These are phyloP conservation scores for Porites evermanni DNA, from an alignment of 92 coral and sea anemone species.

Conservation along the genomic window DNA sequence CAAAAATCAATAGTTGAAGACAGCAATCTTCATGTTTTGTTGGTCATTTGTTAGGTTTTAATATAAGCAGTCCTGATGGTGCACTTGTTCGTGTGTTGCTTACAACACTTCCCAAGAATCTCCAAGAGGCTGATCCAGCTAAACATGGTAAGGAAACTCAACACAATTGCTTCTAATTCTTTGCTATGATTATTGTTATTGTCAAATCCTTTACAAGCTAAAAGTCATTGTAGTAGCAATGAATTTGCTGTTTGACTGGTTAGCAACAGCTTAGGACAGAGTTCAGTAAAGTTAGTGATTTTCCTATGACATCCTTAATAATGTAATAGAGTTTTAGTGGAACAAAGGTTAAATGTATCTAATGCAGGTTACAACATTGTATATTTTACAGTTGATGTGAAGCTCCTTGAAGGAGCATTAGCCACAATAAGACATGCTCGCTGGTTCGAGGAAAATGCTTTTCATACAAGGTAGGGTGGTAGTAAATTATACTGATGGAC, in stretches of 20 bases:
- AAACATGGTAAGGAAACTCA: conserved; percentile 77
- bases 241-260: no score
- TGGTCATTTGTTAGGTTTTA: conserved; percentile 73
- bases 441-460: conserved; percentile 99
- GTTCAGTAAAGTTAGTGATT: no score
- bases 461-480: conserved; percentile 84
- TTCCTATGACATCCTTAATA: no score
- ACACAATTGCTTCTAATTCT: neutral
- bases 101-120: conserved; percentile 96
- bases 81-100: conserved; percentile 95
- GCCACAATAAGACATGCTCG: conserved; percentile 98
- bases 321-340: no score
- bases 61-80: conserved; percentile 86
- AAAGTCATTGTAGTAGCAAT: no score
- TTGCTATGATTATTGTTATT: no score
- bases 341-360: neutral
- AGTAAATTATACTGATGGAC: neutral
- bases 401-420: conserved; percentile 95
- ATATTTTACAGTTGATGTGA: conserved; percentile 86
- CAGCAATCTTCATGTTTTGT: neutral
- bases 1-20: no score
- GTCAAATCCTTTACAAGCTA: no score
- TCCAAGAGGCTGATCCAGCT: conserved; percentile 89
- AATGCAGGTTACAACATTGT: neutral
- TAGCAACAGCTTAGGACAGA: no score